Base-by-base conservation (phyloP, 1,140 invertebrate genomes). In the Hesperophylax magnus region DNA sequence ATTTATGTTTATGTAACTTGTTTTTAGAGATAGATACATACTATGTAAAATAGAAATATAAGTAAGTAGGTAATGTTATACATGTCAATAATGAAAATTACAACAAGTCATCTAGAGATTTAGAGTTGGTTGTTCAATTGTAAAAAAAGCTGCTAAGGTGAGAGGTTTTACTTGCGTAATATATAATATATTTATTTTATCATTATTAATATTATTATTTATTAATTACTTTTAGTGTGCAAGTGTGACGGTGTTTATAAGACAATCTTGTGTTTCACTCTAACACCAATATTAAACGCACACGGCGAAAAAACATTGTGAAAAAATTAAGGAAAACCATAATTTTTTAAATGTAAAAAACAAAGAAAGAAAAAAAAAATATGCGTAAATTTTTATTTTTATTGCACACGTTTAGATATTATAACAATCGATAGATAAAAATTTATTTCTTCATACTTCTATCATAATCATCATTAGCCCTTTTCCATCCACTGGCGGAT, bases 211-310 rank as follows among this genome's bases (percentile, higher is more conserved):
- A 67, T 74, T 53, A 63, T 74, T 79, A 79, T 61, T 52, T 52
- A 72, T 79, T 71, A 24, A 79, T 79, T 79, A 71, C 27, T 72
- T 65, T 53, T 79, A 79, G 24, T 72, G 81, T 79, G 81, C 76
- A 78, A 78, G 61, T 76, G 60, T 76, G 80, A 79, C 69, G 77
- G 82, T 83, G 82, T 47, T 47, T 47, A 78, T 78, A 79, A 67
- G 72, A 61, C 75, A 65, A 63, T 79, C 34, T 58, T 72, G 47
- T 78, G 61, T 77, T 47, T 78, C 77, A 78, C 79, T 65, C 82
- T 83, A 83, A 83, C 82, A 83, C 77, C 82, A 75, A 75, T 58
- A 56, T 17, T 56, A 56, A 56, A 75, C 53, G 22, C 71, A 53
- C 52, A 24, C 22, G 20, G 52, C 52, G 24, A 71, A 20, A 27